These are phyloP conservation scores for Scelioninae gen. 1 DNA, from an alignment of 2,888 invertebrate genomes.

Conservation along the genomic window DNA sequence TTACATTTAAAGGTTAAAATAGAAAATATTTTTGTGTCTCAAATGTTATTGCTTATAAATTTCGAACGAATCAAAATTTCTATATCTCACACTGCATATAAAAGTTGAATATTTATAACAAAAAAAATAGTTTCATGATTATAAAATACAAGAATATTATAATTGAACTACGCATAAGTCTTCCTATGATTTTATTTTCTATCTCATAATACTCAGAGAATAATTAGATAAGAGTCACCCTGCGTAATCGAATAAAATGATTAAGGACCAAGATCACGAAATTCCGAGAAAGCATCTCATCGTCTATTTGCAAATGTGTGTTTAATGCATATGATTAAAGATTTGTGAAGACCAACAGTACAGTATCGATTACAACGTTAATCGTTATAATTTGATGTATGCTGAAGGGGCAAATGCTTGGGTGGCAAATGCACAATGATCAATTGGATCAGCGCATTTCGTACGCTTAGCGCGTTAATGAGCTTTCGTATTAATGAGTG, in stretches of 20 bases:
- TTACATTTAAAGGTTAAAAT: no score
- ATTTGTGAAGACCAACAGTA: constrained; percentile 20
- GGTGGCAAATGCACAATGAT: constrained; percentile 44
- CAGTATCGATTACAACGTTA: constrained; percentile 22
- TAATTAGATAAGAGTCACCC: not conserved
- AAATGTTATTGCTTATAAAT: no score
- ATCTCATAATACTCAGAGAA: no score
- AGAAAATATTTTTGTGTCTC: no score
- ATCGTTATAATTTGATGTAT: constrained; percentile 52
- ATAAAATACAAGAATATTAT: no score
- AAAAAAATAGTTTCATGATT: no score
- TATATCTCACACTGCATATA: no score
- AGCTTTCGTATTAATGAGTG: constrained; percentile 77
- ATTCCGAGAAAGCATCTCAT: constrained; percentile 1
- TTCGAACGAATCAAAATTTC: no score
- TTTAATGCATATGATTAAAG: constrained; percentile 29
- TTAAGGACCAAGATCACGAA: not conserved
- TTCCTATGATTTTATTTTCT: no score
- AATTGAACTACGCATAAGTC: no score
- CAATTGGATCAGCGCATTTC: constrained; percentile 73
- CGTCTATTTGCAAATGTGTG: constrained; percentile 20
- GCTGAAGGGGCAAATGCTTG: constrained; percentile 39
- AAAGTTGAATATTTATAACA: no score
- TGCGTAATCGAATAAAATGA: constrained; percentile 11
- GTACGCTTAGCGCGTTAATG: constrained; percentile 73